Conservation (phyloP, 1,140 invertebrate genomes). For the Ephestia elutella region DNA sequence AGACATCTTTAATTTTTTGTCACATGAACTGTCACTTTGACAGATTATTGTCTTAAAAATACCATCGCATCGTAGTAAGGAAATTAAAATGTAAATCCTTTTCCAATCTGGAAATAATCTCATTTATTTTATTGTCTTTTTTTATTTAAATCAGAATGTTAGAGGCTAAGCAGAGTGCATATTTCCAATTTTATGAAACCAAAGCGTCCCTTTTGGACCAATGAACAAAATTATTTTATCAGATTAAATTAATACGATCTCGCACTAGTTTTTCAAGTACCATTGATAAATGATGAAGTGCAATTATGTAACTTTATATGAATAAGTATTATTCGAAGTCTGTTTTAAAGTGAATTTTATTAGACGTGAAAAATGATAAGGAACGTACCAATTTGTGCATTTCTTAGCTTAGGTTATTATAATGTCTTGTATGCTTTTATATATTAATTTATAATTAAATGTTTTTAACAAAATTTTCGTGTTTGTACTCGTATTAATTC, state of each 20-base stretch:
- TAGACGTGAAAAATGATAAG: conserved; percentile 31
- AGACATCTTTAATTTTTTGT: not conserved
- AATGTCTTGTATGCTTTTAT: conserved; percentile 64
- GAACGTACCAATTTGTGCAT: conserved; percentile 66
- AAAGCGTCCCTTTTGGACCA: conserved; percentile 33
- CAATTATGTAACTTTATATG: conserved; percentile 24
- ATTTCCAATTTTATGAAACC: conserved; percentile 26
- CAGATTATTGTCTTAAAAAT: not conserved
- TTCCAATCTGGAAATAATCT: conserved; percentile 11
- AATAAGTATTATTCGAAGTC: conserved; percentile 42
- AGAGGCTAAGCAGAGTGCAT: conserved; percentile 43
- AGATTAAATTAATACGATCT: conserved; percentile 13
- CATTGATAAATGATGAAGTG: conserved; percentile 40
- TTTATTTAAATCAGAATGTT: conserved; percentile 37
- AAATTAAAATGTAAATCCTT: not conserved
- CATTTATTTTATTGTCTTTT: conserved; percentile 21
- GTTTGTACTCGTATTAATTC: conserved; percentile 8
- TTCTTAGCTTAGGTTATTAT: conserved; percentile 62
- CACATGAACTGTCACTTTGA: not conserved
- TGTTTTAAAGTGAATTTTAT: conserved; percentile 31
- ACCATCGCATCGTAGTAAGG: conserved; percentile 12
- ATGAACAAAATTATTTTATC: conserved; percentile 20
- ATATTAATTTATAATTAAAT: conserved; percentile 71
- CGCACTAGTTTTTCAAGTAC: conserved; percentile 43
- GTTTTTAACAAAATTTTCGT: conserved; percentile 41